These are phyloP conservation scores for Delia radicum DNA, from an alignment of 1,140 invertebrate genomes.

Conservation along the genomic window DNA sequence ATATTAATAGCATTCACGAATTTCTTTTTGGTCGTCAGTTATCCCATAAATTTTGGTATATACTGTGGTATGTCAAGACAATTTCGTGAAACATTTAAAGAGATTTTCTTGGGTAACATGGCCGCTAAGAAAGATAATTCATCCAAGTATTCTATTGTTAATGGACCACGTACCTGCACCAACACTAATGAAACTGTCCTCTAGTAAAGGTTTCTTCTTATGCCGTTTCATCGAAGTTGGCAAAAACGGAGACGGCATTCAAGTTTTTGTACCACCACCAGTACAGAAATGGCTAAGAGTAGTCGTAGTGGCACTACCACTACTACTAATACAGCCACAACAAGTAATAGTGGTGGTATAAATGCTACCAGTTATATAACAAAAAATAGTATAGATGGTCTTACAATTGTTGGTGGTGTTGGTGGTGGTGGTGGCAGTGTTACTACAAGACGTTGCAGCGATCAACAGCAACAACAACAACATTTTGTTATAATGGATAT, in stretches of 20 bases:
- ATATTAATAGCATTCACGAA: slow-evolving; percentile 84
- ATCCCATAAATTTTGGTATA: slow-evolving; percentile 93
- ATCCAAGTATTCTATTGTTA: slow-evolving; percentile 74
- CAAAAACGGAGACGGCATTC: slow-evolving; percentile 32
- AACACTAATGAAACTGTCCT: slow-evolving; percentile 82
- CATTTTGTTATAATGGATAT: slow-evolving; percentile 20
- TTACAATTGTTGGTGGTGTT: background rate
- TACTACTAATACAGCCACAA: background rate
- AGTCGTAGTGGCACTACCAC: background rate
- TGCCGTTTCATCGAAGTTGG: slow-evolving; percentile 47
- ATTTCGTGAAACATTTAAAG: slow-evolving; percentile 91
- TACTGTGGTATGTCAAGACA: slow-evolving; percentile 94
- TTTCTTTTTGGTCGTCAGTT: slow-evolving; percentile 87
- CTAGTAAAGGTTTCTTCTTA: slow-evolving; percentile 60
- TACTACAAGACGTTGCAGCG: background rate
- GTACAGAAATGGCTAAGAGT: slow-evolving; percentile 29
- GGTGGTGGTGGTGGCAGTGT: background rate
- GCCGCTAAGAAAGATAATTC: slow-evolving; percentile 66
- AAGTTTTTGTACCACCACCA: slow-evolving; percentile 28
- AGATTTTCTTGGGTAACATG: slow-evolving; percentile 73
- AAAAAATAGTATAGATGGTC: background rate
- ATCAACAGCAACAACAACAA: background rate
- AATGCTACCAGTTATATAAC: background rate
- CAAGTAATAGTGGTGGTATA: background rate
- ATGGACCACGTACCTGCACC: slow-evolving; percentile 76